Conservation (phyloP, 2,888 invertebrate genomes). For the Dryocosmus kuriphilus region DNA sequence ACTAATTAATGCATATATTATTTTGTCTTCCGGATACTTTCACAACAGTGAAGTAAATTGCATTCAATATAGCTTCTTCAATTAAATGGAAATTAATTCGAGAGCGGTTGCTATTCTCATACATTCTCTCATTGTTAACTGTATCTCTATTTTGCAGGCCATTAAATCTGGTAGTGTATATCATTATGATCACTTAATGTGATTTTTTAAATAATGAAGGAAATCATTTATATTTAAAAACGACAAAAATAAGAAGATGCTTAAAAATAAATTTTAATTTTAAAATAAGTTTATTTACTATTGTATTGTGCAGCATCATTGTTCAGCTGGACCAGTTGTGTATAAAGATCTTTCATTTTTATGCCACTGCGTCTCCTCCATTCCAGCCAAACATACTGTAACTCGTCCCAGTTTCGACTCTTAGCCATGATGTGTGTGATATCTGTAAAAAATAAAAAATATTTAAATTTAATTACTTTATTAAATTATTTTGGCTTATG, state of each 20-base stretch:
- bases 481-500: neutral
- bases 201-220: neutral
- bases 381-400: slow-evolving; percentile 93
- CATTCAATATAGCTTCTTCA: slow-evolving; percentile 21
- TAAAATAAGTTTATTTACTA: slow-evolving; percentile 81
- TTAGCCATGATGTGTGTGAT: slow-evolving; percentile 85
- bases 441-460: slow-evolving; percentile 72
- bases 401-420: slow-evolving; percentile 91
- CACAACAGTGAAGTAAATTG: slow-evolving; percentile 27
- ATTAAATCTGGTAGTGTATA: neutral
- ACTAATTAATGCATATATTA: slow-evolving; percentile 32
- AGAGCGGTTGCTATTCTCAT: neutral
- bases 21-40: slow-evolving; percentile 37
- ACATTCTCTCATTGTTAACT: slow-evolving; percentile 26
- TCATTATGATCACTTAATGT: neutral
- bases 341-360: slow-evolving; percentile 87
- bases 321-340: slow-evolving; percentile 88
- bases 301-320: slow-evolving; percentile 90
- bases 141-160: slow-evolving; percentile 10
- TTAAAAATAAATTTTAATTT: neutral
- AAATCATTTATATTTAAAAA: neutral
- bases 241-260: neutral
- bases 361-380: slow-evolving; percentile 90
- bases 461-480: neutral
- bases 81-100: slow-evolving; percentile 38